phyloP scores from a whole-genome alignment of 1,140 invertebrate genomes.

The Streblospio benedicti region DNA sequence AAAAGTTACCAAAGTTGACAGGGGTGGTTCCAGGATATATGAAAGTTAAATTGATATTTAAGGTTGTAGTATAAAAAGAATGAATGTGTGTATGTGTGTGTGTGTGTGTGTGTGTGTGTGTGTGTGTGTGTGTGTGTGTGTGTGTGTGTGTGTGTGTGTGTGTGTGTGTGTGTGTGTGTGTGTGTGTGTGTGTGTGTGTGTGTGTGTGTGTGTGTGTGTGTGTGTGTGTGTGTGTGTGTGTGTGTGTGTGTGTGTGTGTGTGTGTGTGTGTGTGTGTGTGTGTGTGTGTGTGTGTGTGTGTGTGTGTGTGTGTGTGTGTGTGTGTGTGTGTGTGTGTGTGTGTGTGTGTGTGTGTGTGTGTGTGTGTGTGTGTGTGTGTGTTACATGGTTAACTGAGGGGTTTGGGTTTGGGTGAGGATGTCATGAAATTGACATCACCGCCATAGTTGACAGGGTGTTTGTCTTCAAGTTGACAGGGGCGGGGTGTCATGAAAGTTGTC shows the following conservation, averaged over 20 bases:
- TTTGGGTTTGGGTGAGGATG: too few species aligned
- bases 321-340: constrained; percentile 4
- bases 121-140: constrained; percentile 1
- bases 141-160: neutral
- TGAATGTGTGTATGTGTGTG: constrained; percentile 4
- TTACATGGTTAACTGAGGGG: too few species aligned
- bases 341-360: constrained; percentile 4
- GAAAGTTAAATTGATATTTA: too few species aligned
- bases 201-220: constrained; percentile 4
- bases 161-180: constrained; percentile 4
- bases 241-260: constrained; percentile 4
- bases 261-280: constrained; percentile 4
- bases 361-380: neutral
- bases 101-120: constrained; percentile 5
- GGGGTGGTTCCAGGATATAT: too few species aligned
- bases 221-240: constrained; percentile 4
- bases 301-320: constrained; percentile 4
- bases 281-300: constrained; percentile 4
- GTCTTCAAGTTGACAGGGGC: too few species aligned
- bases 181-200: constrained; percentile 4
- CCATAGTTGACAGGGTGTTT: too few species aligned
- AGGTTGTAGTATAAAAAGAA: too few species aligned
- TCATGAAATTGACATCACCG: too few species aligned
- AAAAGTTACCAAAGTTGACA: too few species aligned
- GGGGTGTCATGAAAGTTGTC: too few species aligned